phyloP scores from a whole-genome alignment of 2,797 vertebrate species.

The Sebastiscus tertius region DNA sequence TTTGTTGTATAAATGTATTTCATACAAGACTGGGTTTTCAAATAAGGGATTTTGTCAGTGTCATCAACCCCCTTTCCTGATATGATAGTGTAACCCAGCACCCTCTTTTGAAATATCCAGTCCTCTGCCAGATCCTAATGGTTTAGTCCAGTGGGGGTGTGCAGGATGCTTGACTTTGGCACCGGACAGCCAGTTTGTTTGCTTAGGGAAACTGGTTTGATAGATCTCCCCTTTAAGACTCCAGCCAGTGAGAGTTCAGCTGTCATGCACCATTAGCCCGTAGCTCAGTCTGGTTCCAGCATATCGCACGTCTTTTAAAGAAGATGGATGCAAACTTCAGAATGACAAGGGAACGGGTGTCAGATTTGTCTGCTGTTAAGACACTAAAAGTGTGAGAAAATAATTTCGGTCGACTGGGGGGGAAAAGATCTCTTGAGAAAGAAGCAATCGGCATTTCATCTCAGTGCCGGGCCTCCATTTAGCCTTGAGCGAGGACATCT shows the following conservation, averaged over 20 bases:
- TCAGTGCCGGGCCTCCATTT: slow-evolving; percentile 33
- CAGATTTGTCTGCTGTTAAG: slow-evolving; percentile 44
- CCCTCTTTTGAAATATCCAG: slow-evolving; percentile 23
- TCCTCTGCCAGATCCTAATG: slow-evolving; percentile 45
- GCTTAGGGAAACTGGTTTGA: slow-evolving; percentile 65
- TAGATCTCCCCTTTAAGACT: slow-evolving; percentile 60
- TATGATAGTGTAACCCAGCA: slow-evolving; percentile 10
- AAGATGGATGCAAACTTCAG: slow-evolving; percentile 38
- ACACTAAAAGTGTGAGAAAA: slow-evolving; percentile 58
- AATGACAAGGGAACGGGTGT: slow-evolving; percentile 43
- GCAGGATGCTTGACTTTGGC: slow-evolving; percentile 57
- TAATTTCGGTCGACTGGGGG: slow-evolving; percentile 9
- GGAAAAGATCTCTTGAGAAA: slow-evolving; percentile 24
- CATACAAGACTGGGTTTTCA: background rate
- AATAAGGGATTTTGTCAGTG: slow-evolving; percentile 2
- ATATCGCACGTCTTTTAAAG: slow-evolving; percentile 20
- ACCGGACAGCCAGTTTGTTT: slow-evolving; percentile 61
- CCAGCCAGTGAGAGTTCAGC: slow-evolving; percentile 49
- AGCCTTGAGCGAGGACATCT: slow-evolving; percentile 68
- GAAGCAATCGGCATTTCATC: slow-evolving; percentile 41
- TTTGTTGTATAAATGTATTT: background rate
- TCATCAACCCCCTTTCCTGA: background rate
- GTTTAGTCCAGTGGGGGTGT: slow-evolving; percentile 37
- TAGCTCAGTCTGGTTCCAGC: slow-evolving; percentile 56
- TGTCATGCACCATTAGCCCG: slow-evolving; percentile 57